Evolutionary conservation across 2,113 vertebrate genomes (phyloP).

Genomic region (Calonectris borealis): DNA sequence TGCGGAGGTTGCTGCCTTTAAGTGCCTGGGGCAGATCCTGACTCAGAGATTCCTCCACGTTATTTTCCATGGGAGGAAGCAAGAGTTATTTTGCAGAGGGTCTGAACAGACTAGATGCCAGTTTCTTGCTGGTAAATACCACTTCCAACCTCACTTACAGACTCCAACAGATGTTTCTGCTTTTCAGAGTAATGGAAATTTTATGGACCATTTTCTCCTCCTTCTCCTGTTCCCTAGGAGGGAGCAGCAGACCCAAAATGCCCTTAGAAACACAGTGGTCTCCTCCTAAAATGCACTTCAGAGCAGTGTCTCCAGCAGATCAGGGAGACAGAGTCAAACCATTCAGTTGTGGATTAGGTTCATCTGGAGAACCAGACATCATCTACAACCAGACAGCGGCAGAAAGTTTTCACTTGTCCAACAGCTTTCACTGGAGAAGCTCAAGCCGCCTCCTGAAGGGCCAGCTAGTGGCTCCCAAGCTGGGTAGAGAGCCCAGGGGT

Average conservation of each 20-base stretch:
- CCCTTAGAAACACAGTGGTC: background rate
- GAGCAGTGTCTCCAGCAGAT: background rate
- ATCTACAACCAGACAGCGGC: background rate
- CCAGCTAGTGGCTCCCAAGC: background rate
- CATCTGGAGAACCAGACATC: background rate
- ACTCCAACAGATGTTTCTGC: slow-evolving; percentile 64
- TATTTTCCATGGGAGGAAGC: slow-evolving; percentile 54
- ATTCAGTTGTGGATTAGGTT: background rate
- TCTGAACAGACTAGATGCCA: slow-evolving; percentile 22
- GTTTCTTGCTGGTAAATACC: slow-evolving; percentile 43
- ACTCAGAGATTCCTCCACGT: slow-evolving; percentile 45
- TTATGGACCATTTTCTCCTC: slow-evolving; percentile 58
- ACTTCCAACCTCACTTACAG: slow-evolving; percentile 43
- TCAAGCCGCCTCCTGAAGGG: background rate
- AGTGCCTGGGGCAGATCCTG: slow-evolving; percentile 48
- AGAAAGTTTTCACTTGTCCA: background rate
- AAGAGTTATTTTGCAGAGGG: slow-evolving; percentile 9
- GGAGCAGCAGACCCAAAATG: background rate
- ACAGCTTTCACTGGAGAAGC: background rate
- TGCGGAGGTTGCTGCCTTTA: background rate
- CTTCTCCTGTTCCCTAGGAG: slow-evolving; percentile 9
- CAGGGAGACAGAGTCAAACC: background rate
- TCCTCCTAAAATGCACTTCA: background rate
- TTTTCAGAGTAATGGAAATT: slow-evolving; percentile 60
- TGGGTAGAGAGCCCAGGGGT: background rate